Conservation (phyloP, 2,113 vertebrate genomes). For the Archocentrus centrarchus region DNA sequence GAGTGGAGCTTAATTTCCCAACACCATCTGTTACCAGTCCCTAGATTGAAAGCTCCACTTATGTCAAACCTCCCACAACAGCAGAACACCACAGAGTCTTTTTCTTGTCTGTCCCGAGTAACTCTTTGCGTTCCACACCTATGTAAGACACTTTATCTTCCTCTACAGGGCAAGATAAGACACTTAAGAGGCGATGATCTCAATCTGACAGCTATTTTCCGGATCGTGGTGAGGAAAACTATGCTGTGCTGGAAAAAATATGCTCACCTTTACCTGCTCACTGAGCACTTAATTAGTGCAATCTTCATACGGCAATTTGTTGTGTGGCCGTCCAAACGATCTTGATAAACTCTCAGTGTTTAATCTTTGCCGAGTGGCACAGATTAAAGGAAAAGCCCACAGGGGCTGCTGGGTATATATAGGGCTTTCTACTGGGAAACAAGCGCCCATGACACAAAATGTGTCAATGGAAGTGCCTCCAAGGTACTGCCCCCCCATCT, state of each 20-base stretch:
- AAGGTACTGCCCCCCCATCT: constrained; percentile 30
- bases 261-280: neutral
- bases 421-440: constrained; percentile 34
- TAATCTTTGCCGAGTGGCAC: constrained; percentile 49
- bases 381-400: constrained; percentile 45
- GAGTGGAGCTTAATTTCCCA: constrained; percentile 89
- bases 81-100: constrained; percentile 53
- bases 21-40: constrained; percentile 91
- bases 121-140: constrained; percentile 21
- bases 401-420: constrained; percentile 44
- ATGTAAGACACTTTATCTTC: constrained; percentile 21
- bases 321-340: constrained; percentile 31
- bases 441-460: constrained; percentile 51
- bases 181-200: constrained; percentile 39
- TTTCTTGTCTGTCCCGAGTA: constrained; percentile 37
- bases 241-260: constrained; percentile 15
- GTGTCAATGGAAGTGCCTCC: constrained; percentile 62
- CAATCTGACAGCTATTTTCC: constrained; percentile 36
- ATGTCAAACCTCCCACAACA: constrained; percentile 83
- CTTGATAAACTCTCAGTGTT: constrained; percentile 44
- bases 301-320: constrained; percentile 17
- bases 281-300: constrained; percentile 22
- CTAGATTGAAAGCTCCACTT: constrained; percentile 84
- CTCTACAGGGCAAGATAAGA: constrained; percentile 4
- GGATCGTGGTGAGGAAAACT: constrained; percentile 29